phyloP scores from a whole-genome alignment of 2,113 vertebrate species.

The Thryonomys swinderianus region DNA sequence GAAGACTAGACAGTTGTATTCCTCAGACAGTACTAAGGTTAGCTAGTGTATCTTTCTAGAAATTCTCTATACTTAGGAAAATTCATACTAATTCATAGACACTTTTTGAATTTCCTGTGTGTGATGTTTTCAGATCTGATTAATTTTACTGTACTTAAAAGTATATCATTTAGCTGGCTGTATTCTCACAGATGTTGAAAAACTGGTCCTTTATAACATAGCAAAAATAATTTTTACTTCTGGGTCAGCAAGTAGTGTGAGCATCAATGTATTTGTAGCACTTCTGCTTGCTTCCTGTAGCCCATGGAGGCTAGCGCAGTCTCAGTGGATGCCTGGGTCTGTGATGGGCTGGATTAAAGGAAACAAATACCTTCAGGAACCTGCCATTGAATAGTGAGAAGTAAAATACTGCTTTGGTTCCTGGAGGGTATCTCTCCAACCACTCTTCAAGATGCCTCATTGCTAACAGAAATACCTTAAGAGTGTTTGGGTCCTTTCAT shows the following conservation, averaged over 20 bases:
- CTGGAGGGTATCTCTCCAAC: not conserved
- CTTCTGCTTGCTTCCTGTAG: not conserved
- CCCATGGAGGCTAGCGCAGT: not conserved
- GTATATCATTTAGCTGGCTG: not conserved
- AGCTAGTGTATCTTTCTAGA: not conserved
- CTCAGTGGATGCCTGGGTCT: not conserved
- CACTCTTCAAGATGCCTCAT: not conserved
- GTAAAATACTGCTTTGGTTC: not conserved
- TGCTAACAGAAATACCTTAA: not conserved
- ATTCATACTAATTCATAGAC: not conserved
- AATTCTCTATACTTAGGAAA: not conserved
- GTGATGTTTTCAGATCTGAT: not conserved
- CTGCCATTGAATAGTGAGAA: not conserved
- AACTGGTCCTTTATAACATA: not conserved
- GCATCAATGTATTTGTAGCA: not conserved
- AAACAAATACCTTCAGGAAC: not conserved
- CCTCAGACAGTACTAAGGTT: not conserved
- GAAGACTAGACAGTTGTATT: not conserved
- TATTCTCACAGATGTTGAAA: not conserved
- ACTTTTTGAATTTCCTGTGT: not conserved
- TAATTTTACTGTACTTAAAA: not conserved
- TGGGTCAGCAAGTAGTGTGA: not conserved
- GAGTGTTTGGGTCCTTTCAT: not conserved
- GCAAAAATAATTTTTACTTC: not conserved
- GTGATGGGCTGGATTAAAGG: not conserved